These are phyloP conservation scores for Athene cunicularia DNA, from an alignment of 2,113 vertebrate genomes.

Conservation along the genomic window DNA sequence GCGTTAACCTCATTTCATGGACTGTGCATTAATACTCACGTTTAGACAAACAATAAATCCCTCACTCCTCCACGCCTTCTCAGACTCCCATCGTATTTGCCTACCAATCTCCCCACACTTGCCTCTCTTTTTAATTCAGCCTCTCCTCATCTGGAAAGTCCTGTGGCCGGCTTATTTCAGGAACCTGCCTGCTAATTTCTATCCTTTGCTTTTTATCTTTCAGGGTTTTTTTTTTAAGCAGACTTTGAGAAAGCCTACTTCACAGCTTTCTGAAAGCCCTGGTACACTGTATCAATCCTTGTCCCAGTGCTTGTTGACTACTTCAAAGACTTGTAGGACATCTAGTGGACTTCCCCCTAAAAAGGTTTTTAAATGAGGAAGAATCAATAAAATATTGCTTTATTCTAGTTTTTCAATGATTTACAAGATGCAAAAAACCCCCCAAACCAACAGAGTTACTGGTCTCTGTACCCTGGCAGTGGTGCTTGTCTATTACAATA, in stretches of 20 bases:
- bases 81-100: background rate
- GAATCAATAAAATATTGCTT: background rate
- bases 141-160: background rate
- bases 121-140: background rate
- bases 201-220: background rate
- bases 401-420: background rate
- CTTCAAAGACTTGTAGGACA: background rate
- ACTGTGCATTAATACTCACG: background rate
- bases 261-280: background rate
- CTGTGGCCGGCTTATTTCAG: background rate
- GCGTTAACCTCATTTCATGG: background rate
- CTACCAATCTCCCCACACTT: background rate
- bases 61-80: background rate
- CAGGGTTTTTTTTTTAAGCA: background rate
- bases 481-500: too few species aligned
- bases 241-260: background rate
- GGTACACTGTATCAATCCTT: background rate
- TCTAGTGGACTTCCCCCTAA: background rate
- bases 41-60: background rate
- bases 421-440: background rate
- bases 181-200: background rate
- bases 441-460: background rate
- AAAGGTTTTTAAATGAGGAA: background rate
- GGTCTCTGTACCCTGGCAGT: background rate
- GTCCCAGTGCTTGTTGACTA: background rate